phyloP scores from a whole-genome alignment of 2,113 vertebrate genomes.

The Poeciliopsis prolifica region DNA sequence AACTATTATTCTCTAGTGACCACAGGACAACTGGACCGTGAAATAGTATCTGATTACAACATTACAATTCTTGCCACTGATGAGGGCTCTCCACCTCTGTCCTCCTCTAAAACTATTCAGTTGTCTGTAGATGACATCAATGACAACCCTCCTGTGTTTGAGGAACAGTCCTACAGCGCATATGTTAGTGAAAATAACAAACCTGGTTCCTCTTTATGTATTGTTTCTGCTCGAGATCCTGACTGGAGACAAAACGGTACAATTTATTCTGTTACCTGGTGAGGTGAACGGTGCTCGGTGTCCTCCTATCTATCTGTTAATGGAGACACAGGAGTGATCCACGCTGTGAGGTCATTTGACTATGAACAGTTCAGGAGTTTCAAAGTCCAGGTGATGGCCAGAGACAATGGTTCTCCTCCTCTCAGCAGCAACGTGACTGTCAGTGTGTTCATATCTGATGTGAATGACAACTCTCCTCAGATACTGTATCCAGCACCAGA shows the following conservation, averaged over 20 bases:
- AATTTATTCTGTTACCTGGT: background rate
- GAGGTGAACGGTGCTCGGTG: background rate
- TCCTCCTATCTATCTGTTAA: background rate
- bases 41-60: background rate
- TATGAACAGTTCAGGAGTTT: background rate
- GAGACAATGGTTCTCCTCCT: background rate
- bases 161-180: constrained; percentile 64
- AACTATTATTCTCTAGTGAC: constrained; percentile 51
- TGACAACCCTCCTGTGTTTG: constrained; percentile 66
- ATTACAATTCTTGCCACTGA: background rate
- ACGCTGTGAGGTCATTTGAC: background rate
- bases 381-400: background rate
- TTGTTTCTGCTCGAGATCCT: constrained; percentile 74
- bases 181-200: constrained; percentile 81
- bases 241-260: constrained; percentile 59
- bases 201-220: constrained; percentile 77
- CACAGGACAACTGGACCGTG: constrained; percentile 51
- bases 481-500: background rate
- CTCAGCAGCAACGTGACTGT: background rate
- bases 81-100: background rate
- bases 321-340: background rate
- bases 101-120: background rate
- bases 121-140: constrained; percentile 29
- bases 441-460: background rate
- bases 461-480: background rate